Evolutionary conservation across 2,113 vertebrate species (phyloP).

Genomic region (Dasyurus viverrinus): DNA sequence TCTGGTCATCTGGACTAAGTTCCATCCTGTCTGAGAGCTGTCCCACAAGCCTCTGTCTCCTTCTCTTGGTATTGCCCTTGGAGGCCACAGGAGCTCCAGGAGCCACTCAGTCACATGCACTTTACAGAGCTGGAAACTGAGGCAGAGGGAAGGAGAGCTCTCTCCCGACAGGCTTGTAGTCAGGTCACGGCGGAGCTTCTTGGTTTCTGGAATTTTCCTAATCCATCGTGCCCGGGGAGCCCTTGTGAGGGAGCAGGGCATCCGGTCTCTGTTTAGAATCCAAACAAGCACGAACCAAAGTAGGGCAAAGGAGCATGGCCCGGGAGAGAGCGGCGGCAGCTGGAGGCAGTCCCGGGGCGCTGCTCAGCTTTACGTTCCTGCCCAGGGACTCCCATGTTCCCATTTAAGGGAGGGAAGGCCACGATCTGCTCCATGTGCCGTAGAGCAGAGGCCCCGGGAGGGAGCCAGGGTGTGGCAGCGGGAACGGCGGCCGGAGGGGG

Average conservation of each 20-base stretch:
- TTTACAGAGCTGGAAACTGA: not conserved
- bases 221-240: not conserved
- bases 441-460: not conserved
- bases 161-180: not conserved
- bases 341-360: not conserved
- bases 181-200: not conserved
- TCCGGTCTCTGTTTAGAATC: not conserved
- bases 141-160: not conserved
- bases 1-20: not conserved
- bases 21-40: no score
- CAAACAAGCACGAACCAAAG: conserved; percentile 19
- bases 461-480: not conserved
- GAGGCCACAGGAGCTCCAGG: not conserved
- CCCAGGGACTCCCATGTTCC: not conserved
- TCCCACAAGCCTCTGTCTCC: not conserved
- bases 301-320: not conserved
- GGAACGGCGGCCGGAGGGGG: not conserved
- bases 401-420: not conserved
- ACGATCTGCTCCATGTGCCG: not conserved
- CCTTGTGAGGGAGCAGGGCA: not conserved
- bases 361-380: not conserved
- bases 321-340: not conserved
- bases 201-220: not conserved
- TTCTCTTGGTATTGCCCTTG: not conserved
- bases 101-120: not conserved